Evolutionary conservation across 2,797 vertebrate species (phyloP).

Genomic region (Hippopotamyrus pictus): DNA sequence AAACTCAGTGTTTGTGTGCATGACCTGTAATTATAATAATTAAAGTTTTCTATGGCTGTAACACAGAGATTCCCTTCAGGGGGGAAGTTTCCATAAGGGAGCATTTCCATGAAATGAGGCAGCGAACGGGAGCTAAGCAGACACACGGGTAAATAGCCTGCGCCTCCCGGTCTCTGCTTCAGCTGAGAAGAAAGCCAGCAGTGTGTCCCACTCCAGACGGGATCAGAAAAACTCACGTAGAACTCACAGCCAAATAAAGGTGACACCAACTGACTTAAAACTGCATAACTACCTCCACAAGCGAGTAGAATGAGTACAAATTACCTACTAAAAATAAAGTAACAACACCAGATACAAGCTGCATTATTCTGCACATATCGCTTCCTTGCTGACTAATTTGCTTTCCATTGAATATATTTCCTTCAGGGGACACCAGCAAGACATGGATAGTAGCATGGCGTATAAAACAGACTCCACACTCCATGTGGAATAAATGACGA

Average conservation of each 20-base stretch:
- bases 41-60: constrained; percentile 14
- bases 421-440: neutral
- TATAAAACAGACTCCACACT: neutral
- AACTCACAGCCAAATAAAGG: neutral
- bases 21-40: constrained; percentile 17
- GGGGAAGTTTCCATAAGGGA: constrained; percentile 10
- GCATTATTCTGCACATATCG: neutral
- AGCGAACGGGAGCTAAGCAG: neutral
- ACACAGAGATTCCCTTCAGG: constrained; percentile 24
- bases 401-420: neutral
- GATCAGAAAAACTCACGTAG: neutral
- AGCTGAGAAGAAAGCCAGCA: neutral
- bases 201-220: neutral
- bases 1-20: constrained; percentile 16
- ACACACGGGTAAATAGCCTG: constrained; percentile 11
- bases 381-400: neutral
- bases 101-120: constrained; percentile 5
- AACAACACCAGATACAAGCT: neutral
- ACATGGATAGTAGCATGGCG: neutral
- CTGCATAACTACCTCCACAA: neutral
- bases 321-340: neutral
- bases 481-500: neutral
- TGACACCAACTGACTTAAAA: neutral
- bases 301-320: neutral
- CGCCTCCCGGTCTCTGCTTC: neutral